Evolutionary conservation across 2,888 invertebrate genomes (phyloP).

Genomic region (Dryobotodes eremita): DNA sequence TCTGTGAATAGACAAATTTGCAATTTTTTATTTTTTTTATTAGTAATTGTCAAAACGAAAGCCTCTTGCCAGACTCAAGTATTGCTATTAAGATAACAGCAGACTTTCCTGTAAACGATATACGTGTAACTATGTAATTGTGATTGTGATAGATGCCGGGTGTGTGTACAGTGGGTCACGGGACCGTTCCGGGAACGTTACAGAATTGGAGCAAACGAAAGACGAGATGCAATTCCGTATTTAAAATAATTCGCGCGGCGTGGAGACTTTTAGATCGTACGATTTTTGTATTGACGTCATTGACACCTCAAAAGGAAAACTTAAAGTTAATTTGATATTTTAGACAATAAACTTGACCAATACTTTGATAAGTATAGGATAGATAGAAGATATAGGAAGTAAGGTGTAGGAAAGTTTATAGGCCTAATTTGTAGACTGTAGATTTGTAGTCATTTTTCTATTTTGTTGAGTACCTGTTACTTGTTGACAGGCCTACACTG

Average conservation of each 20-base stretch:
- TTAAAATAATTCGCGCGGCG: conserved; percentile 45
- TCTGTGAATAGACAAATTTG: no score
- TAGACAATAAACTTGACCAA: no score
- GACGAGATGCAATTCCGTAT: conserved; percentile 43
- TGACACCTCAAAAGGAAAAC: not conserved
- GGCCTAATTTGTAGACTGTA: no score
- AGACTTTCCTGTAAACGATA: conserved; percentile 11
- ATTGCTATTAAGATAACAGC: conserved; percentile 31
- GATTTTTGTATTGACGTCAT: not conserved
- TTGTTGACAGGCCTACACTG: no score
- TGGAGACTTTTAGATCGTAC: conserved; percentile 18
- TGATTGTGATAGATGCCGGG: conserved; percentile 32
- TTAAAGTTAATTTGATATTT: no score
- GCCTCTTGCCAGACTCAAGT: not conserved
- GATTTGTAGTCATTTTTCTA: no score
- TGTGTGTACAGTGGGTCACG: conserved; percentile 26
- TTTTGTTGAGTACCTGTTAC: no score
- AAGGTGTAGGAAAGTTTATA: no score
- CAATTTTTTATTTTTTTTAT: no score
- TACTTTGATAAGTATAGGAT: no score
- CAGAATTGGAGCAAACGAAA: conserved; percentile 41
- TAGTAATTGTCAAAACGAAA: conserved; percentile 11
- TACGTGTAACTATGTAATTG: conserved; percentile 61
- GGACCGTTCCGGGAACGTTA: conserved; percentile 25
- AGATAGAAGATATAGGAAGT: no score